Evolutionary conservation across 1,140 invertebrate species (phyloP).

Genomic region (Drusus annulatus): DNA sequence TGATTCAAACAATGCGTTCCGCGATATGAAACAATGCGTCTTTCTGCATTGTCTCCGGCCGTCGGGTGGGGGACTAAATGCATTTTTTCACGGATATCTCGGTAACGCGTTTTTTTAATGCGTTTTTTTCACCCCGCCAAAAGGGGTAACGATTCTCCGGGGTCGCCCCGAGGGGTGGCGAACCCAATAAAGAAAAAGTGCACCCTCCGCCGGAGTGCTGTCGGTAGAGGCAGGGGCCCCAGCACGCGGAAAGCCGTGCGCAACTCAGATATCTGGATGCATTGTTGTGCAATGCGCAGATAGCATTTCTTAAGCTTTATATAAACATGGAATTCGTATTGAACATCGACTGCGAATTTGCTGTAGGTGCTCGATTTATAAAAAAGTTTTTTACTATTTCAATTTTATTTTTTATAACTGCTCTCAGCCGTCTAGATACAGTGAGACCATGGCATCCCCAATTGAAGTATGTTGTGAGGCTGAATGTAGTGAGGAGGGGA

Average conservation of each 20-base stretch:
- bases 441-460: too few species aligned
- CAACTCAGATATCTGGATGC: slow-evolving; percentile 12
- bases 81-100: slow-evolving; percentile 57
- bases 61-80: slow-evolving; percentile 50
- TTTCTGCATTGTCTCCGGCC: slow-evolving; percentile 43
- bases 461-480: too few species aligned
- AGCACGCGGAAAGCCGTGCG: slow-evolving; percentile 30
- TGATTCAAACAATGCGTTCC: slow-evolving; percentile 52
- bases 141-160: slow-evolving; percentile 54
- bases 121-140: slow-evolving; percentile 53
- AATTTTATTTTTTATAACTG: too few species aligned
- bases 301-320: slow-evolving; percentile 16
- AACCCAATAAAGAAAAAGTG: slow-evolving; percentile 27
- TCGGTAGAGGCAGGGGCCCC: neutral
- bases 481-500: too few species aligned
- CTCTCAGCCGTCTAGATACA: too few species aligned
- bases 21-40: slow-evolving; percentile 56
- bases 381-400: too few species aligned
- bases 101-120: slow-evolving; percentile 59
- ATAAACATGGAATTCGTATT: neutral
- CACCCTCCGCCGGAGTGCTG: slow-evolving; percentile 15
- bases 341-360: too few species aligned
- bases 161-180: slow-evolving; percentile 34
- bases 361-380: too few species aligned
- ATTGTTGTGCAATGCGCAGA: slow-evolving; percentile 1